Base-by-base conservation (phyloP, 2,888 invertebrate species). In the Lasioglossum oenotherae region DNA sequence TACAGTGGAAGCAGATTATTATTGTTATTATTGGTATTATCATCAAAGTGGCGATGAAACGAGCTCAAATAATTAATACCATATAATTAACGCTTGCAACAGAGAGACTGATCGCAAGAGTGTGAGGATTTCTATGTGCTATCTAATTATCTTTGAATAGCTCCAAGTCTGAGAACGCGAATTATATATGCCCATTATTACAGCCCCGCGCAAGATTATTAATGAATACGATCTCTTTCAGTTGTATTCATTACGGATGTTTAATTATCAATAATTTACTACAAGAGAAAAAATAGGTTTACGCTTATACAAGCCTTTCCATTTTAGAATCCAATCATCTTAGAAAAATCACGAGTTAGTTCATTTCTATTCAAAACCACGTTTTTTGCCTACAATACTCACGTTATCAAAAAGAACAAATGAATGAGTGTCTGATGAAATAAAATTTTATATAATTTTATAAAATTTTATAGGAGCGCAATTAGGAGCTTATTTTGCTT, bases 31-130 rank as follows among this genome's bases (percentile, higher is more conserved):
- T 31, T 31, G 31, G 16, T 31, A 31, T 64, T 64, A 64, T 31
- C 64, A 31, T 64, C 31, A 64, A 64, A 64, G 64, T 27, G 64
- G 31, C 27, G 31, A 16, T 31, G 64, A 31, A 64, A 64, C 31
- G 64, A 64, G 31, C 31, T 64, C 16, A 64, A 64, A 64, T 64
- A 64, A 64, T 64, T 64, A 64, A 64, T 64, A 27, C 31, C 16
- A 31, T 31, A 31, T 64, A 64, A 31, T 74, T 64, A 64, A 64
- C 64, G 27, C 64, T 31, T 6, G 64, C 14, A 64, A 64, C 31
- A 64, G 64, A 64, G 64, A 31, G 31, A 64, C 6, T 64, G 31
- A 2, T 64, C 16, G 31, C 31, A 16, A 31, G 64, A 64, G 31
- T 31, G 64, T 5, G 64, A 16, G 64, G 31, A 64, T 10, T 53